Evolutionary conservation across 2,113 vertebrate species (phyloP).

Genomic region (Dendrocopos noguchii): DNA sequence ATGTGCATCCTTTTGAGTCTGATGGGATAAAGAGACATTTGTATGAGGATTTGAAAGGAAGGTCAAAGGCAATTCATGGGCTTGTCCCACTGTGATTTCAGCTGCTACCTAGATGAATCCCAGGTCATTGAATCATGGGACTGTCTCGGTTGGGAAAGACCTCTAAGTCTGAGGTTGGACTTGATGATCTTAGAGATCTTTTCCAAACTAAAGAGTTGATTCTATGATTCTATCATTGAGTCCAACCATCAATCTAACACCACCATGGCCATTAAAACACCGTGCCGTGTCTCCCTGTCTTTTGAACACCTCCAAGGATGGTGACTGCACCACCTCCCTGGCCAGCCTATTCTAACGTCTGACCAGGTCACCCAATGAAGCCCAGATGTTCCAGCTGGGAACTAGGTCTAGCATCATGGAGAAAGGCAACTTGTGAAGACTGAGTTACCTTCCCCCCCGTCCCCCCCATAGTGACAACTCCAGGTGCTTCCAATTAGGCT

Average conservation of each 20-base stretch:
- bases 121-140: background rate
- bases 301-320: no score
- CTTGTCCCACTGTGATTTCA: background rate
- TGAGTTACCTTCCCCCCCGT: fast-evolving
- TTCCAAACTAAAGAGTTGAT: no score
- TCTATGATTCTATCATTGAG: no score
- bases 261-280: no score
- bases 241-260: no score
- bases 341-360: no score
- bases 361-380: background rate
- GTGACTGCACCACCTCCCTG: no score
- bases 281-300: no score
- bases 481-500: background rate
- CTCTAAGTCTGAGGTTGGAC: no score
- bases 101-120: background rate
- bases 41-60: background rate
- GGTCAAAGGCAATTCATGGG: background rate
- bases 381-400: background rate
- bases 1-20: background rate
- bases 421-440: background rate
- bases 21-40: background rate
- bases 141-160: no score
- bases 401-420: background rate
- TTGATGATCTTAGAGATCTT: no score
- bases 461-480: background rate